Percentiles rank a stretch among this genome's conserved stretches.
These are phyloP conservation scores for Columba janthina DNA, from an alignment of 2,113 vertebrate species.

Conservation along the genomic window DNA sequence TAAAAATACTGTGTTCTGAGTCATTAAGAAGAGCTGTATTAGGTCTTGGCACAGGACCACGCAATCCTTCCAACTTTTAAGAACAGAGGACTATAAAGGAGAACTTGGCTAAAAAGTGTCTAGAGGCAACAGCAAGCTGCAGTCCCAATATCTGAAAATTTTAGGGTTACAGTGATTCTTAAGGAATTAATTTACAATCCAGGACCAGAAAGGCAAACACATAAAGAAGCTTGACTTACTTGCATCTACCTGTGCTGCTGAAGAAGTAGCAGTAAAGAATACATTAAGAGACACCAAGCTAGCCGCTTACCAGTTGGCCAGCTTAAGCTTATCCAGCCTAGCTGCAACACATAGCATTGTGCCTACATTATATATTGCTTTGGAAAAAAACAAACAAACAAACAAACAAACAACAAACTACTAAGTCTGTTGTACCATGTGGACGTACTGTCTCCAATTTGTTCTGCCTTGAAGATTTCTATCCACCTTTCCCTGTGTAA, in stretches of 20 bases:
- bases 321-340: not conserved
- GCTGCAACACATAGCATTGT: not conserved
- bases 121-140: not conserved
- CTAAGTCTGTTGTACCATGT: not conserved
- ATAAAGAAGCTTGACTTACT: not conserved
- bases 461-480: not conserved
- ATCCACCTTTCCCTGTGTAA: not conserved
- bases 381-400: not conserved
- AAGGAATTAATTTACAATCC: not conserved
- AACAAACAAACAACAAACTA: not conserved
- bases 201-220: not conserved
- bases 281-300: not conserved
- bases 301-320: not conserved
- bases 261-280: not conserved
- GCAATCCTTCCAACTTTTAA: not conserved
- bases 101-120: not conserved
- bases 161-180: not conserved
- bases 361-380: not conserved
- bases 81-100: not conserved
- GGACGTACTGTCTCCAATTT: not conserved
- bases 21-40: not conserved
- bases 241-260: not conserved
- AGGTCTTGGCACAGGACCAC: not conserved
- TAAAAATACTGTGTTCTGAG: not conserved
- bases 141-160: not conserved